Evolutionary conservation across 2,113 vertebrate species (phyloP).

Genomic region (Eidolon helvum): DNA sequence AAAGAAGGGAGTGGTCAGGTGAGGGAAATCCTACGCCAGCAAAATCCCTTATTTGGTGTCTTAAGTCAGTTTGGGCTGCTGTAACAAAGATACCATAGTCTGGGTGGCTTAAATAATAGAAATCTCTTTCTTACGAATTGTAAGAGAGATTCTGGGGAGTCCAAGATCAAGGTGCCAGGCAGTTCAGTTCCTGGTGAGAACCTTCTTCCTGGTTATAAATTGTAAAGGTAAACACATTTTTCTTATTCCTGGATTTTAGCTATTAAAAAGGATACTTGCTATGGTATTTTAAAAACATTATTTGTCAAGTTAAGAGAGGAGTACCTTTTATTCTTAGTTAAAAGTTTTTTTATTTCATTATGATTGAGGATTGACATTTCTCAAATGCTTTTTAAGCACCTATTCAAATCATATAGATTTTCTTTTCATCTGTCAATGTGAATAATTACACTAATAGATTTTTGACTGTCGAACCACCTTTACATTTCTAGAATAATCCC

Average conservation of each 20-base stretch:
- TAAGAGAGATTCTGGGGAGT: background rate
- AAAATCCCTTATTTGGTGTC: background rate
- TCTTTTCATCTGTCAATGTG: background rate
- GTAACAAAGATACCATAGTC: background rate
- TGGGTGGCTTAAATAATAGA: background rate
- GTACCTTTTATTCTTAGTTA: background rate
- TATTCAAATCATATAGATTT: background rate
- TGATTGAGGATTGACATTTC: background rate
- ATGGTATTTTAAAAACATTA: background rate
- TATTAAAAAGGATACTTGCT: background rate
- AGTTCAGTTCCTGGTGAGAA: background rate
- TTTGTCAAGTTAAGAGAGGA: background rate
- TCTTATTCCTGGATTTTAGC: background rate
- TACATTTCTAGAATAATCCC: background rate
- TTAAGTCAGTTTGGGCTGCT: background rate
- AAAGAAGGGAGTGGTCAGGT: background rate
- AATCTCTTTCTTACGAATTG: background rate
- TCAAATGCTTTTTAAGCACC: background rate
- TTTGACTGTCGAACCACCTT: background rate
- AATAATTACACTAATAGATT: background rate
- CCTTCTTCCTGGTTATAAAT: background rate
- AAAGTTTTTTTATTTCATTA: background rate
- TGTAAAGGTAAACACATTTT: background rate
- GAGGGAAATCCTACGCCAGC: background rate
- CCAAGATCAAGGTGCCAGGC: background rate